Evolutionary conservation across 2,888 invertebrate genomes (phyloP), one percentile per base, ranked within the genome.

Genomic region (Melanotus villosus): DNA sequence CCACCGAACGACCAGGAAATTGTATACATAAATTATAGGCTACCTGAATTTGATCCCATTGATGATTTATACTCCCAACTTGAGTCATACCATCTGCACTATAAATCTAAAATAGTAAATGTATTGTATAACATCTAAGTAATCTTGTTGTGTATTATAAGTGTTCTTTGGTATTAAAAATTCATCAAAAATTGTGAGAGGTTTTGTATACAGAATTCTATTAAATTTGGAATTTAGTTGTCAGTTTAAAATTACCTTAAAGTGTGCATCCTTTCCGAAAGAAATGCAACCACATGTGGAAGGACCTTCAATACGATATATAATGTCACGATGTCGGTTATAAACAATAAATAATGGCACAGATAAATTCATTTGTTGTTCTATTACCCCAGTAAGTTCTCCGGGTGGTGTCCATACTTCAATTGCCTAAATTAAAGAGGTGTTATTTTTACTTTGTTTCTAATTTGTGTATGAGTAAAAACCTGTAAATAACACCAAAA

Each of bases 251-350:
- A 10, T 9, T 70, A 90, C 89, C 82, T 88, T 87, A 77, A 92
- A 92, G 76, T 90, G 89, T 30, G 88, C 87, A 76, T 91, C 89
- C 59, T 88, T 88, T 80, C 88, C 89, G 63, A 87, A 84, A 70
- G 89, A 89, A 21, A 80, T 70, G 79, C 87, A 91, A 50, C 87
- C 87, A 80, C 86, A 90, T 66, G 87, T 87, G n/a, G 87, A 87
- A 2, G 95, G 93, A 0, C 95, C 95, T 77, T 92, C 90, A 50
- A 96, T 89, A 64, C 89, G 86, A 80, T 91, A 92, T 1, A 94
- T 81, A 19, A 89, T 86, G 68, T 89, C 87, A 10, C 90, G 90
- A 2, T 85, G 83, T 0, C 87, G 87, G 78, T 94, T 90, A 70
- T 90, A 88, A 47, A 96, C 89, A 10, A 88, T 86, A 84, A 91